phyloP scores from a whole-genome alignment of 1,140 invertebrate genomes.

The Plutomurus gul region DNA sequence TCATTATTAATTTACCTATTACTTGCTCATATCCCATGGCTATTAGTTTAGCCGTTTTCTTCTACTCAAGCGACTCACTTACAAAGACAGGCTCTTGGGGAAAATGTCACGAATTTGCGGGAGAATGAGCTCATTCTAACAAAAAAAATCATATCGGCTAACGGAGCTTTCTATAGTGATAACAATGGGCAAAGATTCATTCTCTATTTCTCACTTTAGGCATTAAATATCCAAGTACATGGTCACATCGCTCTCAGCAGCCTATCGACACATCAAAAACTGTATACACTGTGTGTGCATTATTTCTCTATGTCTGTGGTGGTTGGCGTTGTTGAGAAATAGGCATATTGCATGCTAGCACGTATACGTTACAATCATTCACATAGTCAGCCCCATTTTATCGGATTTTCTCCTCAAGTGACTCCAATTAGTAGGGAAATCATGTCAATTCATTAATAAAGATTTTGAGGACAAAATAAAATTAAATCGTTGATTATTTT shows the following conservation, averaged over 20 bases:
- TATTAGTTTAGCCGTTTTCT: slow-evolving; percentile 13
- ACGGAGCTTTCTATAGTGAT: not conserved
- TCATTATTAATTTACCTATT: not conserved
- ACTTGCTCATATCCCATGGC: not conserved
- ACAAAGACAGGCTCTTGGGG: slow-evolving; percentile 10
- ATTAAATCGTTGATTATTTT: not conserved
- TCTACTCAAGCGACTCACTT: not conserved
- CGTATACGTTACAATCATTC: no score
- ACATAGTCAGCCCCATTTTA: no score
- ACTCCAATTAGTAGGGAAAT: not conserved
- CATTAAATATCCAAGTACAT: not conserved
- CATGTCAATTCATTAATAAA: not conserved
- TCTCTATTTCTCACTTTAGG: not conserved
- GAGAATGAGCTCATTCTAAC: slow-evolving; percentile 8
- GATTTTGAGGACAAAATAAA: not conserved
- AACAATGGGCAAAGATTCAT: not conserved
- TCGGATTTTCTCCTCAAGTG: no score
- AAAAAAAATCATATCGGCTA: slow-evolving; percentile 34
- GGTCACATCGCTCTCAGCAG: no score
- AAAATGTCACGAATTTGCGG: slow-evolving; percentile 45
- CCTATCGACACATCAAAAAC: no score
- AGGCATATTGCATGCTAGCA: no score
- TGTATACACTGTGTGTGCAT: no score
- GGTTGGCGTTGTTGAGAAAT: no score
- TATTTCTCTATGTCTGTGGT: no score